phyloP scores from a whole-genome alignment of 2,113 vertebrate species.

The Rostratula benghalensis region DNA sequence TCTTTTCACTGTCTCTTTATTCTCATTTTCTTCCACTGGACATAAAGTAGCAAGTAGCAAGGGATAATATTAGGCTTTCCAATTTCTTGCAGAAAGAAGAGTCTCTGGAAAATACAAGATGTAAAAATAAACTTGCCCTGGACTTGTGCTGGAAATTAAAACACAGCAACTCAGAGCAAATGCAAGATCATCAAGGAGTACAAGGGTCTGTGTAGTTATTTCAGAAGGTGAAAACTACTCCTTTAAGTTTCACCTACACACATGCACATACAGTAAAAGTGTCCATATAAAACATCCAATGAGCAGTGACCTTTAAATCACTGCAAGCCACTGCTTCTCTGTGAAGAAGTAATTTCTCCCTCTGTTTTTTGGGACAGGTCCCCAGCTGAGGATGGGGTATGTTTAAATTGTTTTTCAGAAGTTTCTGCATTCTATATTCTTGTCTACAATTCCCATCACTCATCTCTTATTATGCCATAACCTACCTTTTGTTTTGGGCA shows the following conservation, averaged over 20 bases:
- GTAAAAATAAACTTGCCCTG: not conserved
- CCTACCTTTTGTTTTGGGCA: not conserved
- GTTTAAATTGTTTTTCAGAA: not conserved
- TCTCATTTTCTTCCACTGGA: not conserved
- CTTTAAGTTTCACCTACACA: not conserved
- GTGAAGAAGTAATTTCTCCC: not conserved
- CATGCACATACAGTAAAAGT: not conserved
- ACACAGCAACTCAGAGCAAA: not conserved
- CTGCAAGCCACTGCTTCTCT: not conserved
- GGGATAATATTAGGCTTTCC: not conserved
- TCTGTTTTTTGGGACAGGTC: not conserved
- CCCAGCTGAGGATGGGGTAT: not conserved
- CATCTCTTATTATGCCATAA: not conserved
- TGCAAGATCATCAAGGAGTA: not conserved
- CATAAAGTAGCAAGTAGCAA: not conserved
- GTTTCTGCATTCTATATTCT: not conserved
- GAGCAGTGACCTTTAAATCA: not conserved
- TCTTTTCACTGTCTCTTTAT: not conserved
- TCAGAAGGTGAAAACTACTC: not conserved
- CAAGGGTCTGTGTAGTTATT: not conserved
- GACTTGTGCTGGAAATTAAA: not conserved
- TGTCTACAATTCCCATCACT: not conserved
- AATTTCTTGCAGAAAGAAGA: not conserved
- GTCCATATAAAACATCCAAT: not conserved
- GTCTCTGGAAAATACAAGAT: not conserved